Evolutionary conservation across 2,113 vertebrate species (phyloP), one percentile per base, ranked within the genome.

Genomic region (Trematocara variabile): DNA sequence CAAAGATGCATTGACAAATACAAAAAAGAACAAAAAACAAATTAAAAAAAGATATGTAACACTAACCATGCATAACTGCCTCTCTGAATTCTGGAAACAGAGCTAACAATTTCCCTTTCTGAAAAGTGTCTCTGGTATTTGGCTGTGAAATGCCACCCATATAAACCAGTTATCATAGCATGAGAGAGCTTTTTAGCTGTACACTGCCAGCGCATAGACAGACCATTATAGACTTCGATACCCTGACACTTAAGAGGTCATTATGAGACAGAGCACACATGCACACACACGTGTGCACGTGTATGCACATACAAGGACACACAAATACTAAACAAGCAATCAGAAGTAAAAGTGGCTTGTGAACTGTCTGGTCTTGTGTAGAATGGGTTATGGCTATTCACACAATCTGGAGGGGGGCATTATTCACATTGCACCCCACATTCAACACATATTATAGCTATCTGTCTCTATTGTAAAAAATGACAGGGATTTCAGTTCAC

Each of bases 401-500:
- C 90, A 84, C 86, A 80, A 83, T 91, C 77, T 89, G 82, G 89
- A 89, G 87, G 92, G 86, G 77, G 82, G 46, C 8, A 89, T 93
- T 91, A 92, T 94, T 93, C 90, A 93, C 86, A 86, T 75, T 70
- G 86, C 88, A 87, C 87, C 88, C 86, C 80, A 84, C 89, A 87
- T 87, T 94, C 92, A 88, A 85, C 82, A 88, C 89, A 91, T 85
- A 93, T 94, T 89, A 93, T 54, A 77, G 85, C 82, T 89, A 93
- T 95, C 88, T 86, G 80, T 92, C 86, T 93, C 90, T 84, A 88
- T 91, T 94, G 90, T 92, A 90, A 86, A 87, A 91, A 86, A 93
- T 91, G 92, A 91, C 92, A 89, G 77, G 68, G 90, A 83, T 81
- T 83, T 87, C 55, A 89, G 87, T 93, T 89, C 82, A 90, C 77